These are phyloP conservation scores for Mus spicilegus DNA, from an alignment of 2,113 vertebrate species.

Conservation along the genomic window DNA sequence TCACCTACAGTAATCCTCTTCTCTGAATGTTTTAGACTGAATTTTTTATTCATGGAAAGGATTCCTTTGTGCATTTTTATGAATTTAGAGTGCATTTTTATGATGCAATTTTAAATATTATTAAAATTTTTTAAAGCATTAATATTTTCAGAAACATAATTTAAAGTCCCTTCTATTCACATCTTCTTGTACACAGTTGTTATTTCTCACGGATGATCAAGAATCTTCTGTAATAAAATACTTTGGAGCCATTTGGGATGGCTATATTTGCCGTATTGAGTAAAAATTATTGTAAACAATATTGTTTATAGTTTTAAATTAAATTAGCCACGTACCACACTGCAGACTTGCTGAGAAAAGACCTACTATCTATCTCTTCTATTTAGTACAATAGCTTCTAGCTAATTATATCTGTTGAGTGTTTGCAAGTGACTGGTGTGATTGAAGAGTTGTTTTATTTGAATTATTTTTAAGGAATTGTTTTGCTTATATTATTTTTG, in stretches of 20 bases:
- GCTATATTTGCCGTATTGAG: not conserved
- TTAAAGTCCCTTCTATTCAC: slow-evolving; percentile 18
- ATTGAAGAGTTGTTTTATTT: not conserved
- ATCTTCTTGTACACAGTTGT: not conserved
- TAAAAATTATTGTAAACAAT: not conserved
- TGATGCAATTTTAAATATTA: slow-evolving; percentile 20
- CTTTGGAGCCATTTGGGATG: not conserved
- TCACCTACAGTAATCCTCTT: slow-evolving; percentile 44
- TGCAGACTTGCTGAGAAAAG: not conserved
- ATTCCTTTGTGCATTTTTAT: not conserved
- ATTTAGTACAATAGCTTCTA: not conserved
- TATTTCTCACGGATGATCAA: slow-evolving; percentile 5
- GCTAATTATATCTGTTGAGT: not conserved
- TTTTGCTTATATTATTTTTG: not conserved
- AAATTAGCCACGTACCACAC: not conserved
- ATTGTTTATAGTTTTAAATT: slow-evolving; percentile 29
- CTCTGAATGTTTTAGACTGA: slow-evolving; percentile 37
- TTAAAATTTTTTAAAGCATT: slow-evolving; percentile 25
- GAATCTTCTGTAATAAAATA: not conserved
- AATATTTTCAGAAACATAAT: slow-evolving; percentile 4
- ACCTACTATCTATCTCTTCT: not conserved
- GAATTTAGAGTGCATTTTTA: not conserved
- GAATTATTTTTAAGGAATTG: not conserved
- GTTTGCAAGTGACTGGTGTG: not conserved
- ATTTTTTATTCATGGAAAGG: not conserved